Evolutionary conservation across 2,888 invertebrate genomes (phyloP).

Genomic region (Heterodera filipjevi): DNA sequence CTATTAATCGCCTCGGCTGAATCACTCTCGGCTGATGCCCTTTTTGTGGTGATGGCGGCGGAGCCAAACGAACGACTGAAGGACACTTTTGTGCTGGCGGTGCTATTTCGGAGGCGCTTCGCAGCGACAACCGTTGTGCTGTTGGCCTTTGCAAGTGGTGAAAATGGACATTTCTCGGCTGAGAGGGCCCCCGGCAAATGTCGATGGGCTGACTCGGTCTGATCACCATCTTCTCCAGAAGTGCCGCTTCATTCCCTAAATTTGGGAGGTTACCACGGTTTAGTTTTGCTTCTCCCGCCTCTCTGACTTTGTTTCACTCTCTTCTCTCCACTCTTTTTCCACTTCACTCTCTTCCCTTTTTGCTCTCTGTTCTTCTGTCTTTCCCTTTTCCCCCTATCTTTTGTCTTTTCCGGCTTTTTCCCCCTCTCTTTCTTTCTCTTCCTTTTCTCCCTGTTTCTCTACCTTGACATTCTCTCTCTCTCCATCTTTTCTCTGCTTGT

Average conservation of each 20-base stretch:
- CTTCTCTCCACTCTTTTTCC: too few species aligned
- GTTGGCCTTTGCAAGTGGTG: not conserved
- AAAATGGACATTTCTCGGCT: not conserved
- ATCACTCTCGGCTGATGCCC: constrained; percentile 15
- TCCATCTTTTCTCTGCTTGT: too few species aligned
- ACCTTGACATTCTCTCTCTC: too few species aligned
- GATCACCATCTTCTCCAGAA: not conserved
- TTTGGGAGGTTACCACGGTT: not conserved
- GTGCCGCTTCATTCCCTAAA: not conserved
- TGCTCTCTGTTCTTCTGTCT: too few species aligned
- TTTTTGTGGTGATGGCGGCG: not conserved
- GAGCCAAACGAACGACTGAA: not conserved
- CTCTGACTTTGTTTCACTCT: not conserved
- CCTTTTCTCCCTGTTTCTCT: too few species aligned
- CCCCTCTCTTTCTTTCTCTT: too few species aligned
- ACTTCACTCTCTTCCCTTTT: too few species aligned
- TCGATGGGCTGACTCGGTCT: constrained; percentile 15
- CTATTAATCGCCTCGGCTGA: not conserved
- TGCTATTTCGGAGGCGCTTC: constrained; percentile 7
- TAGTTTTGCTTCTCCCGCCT: too few species aligned
- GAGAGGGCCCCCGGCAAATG: not conserved
- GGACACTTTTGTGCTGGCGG: not conserved
- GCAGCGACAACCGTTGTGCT: not conserved
- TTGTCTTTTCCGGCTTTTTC: too few species aligned
- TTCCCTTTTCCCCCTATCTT: too few species aligned